Evolutionary conservation across 2,113 vertebrate genomes (phyloP), one percentile per base, ranked within the genome.

Genomic region (Isurus oxyrinchus): DNA sequence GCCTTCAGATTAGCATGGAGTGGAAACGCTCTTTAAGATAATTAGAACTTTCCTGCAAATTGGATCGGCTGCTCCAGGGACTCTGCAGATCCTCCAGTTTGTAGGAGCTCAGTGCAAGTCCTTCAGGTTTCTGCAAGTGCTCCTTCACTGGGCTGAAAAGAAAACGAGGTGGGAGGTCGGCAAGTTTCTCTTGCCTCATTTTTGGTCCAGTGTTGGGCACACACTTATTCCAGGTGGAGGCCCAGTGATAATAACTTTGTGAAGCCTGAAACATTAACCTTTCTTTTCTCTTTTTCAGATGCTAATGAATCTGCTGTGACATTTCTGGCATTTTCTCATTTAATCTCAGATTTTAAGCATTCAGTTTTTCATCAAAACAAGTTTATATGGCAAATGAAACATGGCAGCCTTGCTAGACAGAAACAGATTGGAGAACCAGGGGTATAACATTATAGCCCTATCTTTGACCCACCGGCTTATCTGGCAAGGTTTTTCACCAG

Each of bases 311-410:
- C 13, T 86, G 14, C 14, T 49, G 3, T 44, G 81, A 40, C 19
- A 44, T 23, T 44, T 49, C 81, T 84, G 79, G 2, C 13, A 19
- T 84, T 40, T 84, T 84, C 14, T 23, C 40, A 86, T 86, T 44
- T 53, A 25, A 87, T 87, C 84, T 49, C 84, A 87, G 84, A 49
- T 87, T 87, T 87, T 49, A 87, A 87, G 84, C 14, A 87, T 87
- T 53, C 19, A 49, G 2, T 7, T 49, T 53, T 87, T 44, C 21
- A 87, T 25, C 19, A 87, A 87, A 49, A 53, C 40, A 87, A 21
- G 6, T 53, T 87, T 53, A 14, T 84, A 87, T 23, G 44, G 49
- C 19, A 53, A 87, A 87, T 53, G 21, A 25, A 87, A 21, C 44
- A 23, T 53, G 84, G 19, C 72, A 76, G 72, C 27, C 72, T 76